Evolutionary conservation across 2,888 invertebrate genomes (phyloP).

Genomic region (Metellina segmentata): DNA sequence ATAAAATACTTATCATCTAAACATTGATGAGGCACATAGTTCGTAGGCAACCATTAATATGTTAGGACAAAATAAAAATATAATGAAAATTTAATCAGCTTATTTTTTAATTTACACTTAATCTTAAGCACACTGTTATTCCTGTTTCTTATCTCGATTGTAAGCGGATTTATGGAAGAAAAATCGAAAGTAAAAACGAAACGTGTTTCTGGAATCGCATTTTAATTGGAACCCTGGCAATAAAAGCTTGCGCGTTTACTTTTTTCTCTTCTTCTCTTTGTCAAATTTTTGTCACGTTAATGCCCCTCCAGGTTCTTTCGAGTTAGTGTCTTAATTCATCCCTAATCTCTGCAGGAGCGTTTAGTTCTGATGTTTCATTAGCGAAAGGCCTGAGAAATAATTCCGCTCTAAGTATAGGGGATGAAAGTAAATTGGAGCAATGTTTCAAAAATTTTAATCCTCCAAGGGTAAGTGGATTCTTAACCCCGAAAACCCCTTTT

Average conservation of each 20-base stretch:
- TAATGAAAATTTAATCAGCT: neutral
- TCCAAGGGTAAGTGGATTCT: conserved; percentile 50
- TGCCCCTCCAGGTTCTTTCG: conserved; percentile 15
- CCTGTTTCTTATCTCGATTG: neutral
- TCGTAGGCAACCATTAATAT: neutral
- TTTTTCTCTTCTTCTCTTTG: conserved; percentile 14
- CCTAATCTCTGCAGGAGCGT: conserved; percentile 36
- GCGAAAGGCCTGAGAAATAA: conserved; percentile 45
- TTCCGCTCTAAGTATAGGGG: conserved; percentile 54
- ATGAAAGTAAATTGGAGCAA: conserved; percentile 59
- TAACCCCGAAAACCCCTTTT: conserved; percentile 48
- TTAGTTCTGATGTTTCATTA: conserved; percentile 50
- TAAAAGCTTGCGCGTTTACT: conserved; percentile 23
- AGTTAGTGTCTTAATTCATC: conserved; percentile 48
- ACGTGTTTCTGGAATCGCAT: neutral
- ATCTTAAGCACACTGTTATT: conserved; percentile 6
- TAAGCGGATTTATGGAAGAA: conserved; percentile 32
- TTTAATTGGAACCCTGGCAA: conserved; percentile 33
- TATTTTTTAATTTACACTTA: conserved; percentile 3
- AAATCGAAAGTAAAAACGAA: conserved; percentile 4
- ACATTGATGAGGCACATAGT: too few relatives aligned
- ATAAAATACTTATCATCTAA: too few relatives aligned
- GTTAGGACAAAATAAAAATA: neutral
- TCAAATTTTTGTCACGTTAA: conserved; percentile 54
- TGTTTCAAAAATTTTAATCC: conserved; percentile 67